Percentiles rank a stretch among this genome's conserved stretches.
Evolutionary conservation across 2,888 invertebrate species (phyloP).

Genomic region (Amblyjoppa fuscipennis): DNA sequence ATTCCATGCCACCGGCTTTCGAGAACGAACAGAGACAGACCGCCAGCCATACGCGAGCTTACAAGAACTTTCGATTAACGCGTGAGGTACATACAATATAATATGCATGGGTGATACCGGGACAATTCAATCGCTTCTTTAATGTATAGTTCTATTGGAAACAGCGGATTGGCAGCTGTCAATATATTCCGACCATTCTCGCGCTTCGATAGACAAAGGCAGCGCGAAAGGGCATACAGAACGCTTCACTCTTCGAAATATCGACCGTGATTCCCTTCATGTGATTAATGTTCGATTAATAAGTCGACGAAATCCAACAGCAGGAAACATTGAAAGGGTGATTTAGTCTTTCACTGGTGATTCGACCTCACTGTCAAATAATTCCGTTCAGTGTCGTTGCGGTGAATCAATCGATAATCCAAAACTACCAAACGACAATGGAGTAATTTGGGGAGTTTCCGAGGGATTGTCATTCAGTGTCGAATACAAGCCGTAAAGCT

Average conservation of each 20-base stretch:
- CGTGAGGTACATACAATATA: conserved; percentile 33
- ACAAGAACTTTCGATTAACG: conserved; percentile 49
- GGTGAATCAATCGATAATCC: conserved; percentile 13
- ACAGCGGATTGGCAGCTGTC: conserved; percentile 44
- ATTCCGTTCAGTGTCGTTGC: conserved; percentile 6
- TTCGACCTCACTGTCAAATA: background rate
- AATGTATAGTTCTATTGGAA: conserved; percentile 8
- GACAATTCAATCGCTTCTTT: conserved; percentile 49
- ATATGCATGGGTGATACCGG: conserved; percentile 19
- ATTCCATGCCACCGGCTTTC: conserved; percentile 50
- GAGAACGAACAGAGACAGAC: conserved; percentile 26
- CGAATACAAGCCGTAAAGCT: conserved; percentile 1
- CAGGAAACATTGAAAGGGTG: background rate
- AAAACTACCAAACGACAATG: conserved; percentile 8
- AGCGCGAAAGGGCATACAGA: background rate
- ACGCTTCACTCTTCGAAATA: background rate
- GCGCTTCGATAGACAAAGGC: conserved; percentile 12
- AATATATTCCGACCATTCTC: conserved; percentile 35
- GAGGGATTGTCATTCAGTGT: conserved; percentile 3
- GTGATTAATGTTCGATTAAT: background rate
- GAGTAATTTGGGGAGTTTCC: background rate
- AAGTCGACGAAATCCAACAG: background rate
- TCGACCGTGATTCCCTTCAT: background rate
- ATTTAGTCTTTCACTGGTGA: background rate
- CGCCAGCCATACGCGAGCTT: conserved; percentile 18